phyloP scores from a whole-genome alignment of 2,113 vertebrate species.

The Periophthalmodon schlosseri region DNA sequence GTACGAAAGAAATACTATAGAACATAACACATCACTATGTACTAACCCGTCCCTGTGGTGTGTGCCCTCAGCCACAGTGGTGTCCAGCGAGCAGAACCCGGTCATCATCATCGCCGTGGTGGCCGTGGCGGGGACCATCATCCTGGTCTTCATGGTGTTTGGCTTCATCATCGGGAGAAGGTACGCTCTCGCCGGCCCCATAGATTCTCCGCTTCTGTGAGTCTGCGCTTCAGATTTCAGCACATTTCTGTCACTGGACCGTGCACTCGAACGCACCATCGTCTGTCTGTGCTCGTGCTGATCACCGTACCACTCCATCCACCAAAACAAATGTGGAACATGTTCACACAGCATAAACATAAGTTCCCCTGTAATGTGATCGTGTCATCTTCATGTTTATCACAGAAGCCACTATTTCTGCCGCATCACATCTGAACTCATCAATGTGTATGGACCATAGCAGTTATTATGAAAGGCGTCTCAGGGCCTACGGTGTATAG shows the following conservation, averaged over 20 bases:
- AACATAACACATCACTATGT: background rate
- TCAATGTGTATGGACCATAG: too few species aligned
- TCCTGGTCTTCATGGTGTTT: slow-evolving; percentile 99
- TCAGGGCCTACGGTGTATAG: too few species aligned
- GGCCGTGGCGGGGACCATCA: slow-evolving; percentile 97
- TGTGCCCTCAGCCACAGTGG: slow-evolving; percentile 84
- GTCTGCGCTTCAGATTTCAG: slow-evolving; percentile 79
- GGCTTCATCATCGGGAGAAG: slow-evolving; percentile 99
- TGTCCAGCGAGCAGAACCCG: slow-evolving; percentile 97
- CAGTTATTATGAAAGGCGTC: too few species aligned
- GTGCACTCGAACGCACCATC: slow-evolving; percentile 48
- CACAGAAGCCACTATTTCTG: too few species aligned
- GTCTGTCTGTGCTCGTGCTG: slow-evolving; percentile 67
- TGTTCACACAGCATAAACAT: background rate
- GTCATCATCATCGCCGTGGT: slow-evolving; percentile 99
- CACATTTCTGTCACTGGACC: slow-evolving; percentile 69
- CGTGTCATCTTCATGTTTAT: too few species aligned
- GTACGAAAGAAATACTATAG: too few species aligned
- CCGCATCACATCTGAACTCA: background rate
- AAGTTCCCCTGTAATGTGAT: background rate
- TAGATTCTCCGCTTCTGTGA: slow-evolving; percentile 83
- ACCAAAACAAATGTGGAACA: background rate
- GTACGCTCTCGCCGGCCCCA: slow-evolving; percentile 84
- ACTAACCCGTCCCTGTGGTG: slow-evolving; percentile 1
- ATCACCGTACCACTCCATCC: slow-evolving; percentile 50